Evolutionary conservation across 2,113 vertebrate species (phyloP), one percentile per base, ranked within the genome.

Genomic region (Excalfactoria chinensis): DNA sequence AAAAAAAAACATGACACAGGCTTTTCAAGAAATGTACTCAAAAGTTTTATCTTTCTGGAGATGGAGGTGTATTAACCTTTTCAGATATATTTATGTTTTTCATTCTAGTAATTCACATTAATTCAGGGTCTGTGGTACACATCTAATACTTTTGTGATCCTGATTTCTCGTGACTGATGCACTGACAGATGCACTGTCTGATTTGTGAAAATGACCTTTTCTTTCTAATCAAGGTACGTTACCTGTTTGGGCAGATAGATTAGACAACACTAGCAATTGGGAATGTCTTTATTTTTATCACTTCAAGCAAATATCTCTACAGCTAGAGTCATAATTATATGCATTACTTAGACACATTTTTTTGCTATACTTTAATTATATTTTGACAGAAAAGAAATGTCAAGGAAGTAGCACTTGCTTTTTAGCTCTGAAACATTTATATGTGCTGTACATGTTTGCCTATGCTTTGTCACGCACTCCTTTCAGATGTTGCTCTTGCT

Each of bases 361-460:
- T 94, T 93, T 94, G 32, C 68, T 93, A 19, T 79, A 89, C 34
- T 91, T 95, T 91, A 62, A 94, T 87, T 96, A 71, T 95, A 93
- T 96, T 96, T 96, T 96, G 91, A 96, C 93, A 95, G 94, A 85
- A 96, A 79, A 89, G 64, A 93, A 94, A 78, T 89, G 85, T 83
- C 93, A 95, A 81, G 94, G 76, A 91, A 84, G 68, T 81, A 94
- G 80, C 92, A 93, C 76, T 92, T 95, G 76, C 83, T 88, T 95
- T 91, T 84, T 46, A 95, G 56, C 72, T 93, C 89, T 91, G 91
- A 96, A 93, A 88, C 82, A 30, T 83, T 91, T 87, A n/a, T 68
- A 53, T 86, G 79, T 88, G 85, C 84, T 95, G 51, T 64, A 86
- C 35, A 17, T 35, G 64, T 89, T 89, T 94, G 59, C 86, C 75